Base-by-base conservation (phyloP, 2,113 vertebrate genomes). In the Phaethon lepturus region DNA sequence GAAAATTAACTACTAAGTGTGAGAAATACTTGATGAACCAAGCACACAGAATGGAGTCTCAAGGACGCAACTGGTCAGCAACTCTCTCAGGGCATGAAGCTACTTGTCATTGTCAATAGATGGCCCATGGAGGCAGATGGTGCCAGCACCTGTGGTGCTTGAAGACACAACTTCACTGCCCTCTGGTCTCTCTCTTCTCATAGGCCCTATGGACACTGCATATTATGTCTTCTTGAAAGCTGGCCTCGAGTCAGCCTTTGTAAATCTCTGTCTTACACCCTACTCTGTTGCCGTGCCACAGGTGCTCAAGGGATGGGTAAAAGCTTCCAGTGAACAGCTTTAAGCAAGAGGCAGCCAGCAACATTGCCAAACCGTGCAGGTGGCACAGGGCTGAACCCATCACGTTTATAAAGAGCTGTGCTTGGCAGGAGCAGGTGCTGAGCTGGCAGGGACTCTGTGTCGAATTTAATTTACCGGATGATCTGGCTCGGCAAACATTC, bases 401-500 rank as follows among this genome's bases (percentile, higher is more conserved):
- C 83, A 64, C n/a, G 33, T 95, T 52, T 92, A 69, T 66, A 83
- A 96, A 84, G 83, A 83, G 68, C 50, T 96, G 35, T 5, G 7
- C 68, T 96, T 95, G 93, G 79, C 89, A 89, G 89, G 59, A 96
- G 71, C 88, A 95, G 94, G 88, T 94, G 86, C 59, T 89, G 55
- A 0, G 67, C 86, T 96, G 91, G 72, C 4, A 0, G 95, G 83
- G 55, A 25, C 23, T 83, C 79, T 2, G 4, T 73, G 86, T 91
- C 2, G 2, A 35, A 71, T 92, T 92, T 77, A 96, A 94, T 97
- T 97, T 95, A 91, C 76, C 5, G 13, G 72, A 92, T 95, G 91
- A 96, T 96, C 50, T 91, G 79, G 31, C 76, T 95, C 11, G 0
- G 78, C 50, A 97, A 96, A 93, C 10, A 86, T 86, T 94, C 68